Percentiles rank a stretch among this genome's conserved stretches.
phyloP scores from a whole-genome alignment of 2,888 invertebrate genomes.

The Aelia acuminata region DNA sequence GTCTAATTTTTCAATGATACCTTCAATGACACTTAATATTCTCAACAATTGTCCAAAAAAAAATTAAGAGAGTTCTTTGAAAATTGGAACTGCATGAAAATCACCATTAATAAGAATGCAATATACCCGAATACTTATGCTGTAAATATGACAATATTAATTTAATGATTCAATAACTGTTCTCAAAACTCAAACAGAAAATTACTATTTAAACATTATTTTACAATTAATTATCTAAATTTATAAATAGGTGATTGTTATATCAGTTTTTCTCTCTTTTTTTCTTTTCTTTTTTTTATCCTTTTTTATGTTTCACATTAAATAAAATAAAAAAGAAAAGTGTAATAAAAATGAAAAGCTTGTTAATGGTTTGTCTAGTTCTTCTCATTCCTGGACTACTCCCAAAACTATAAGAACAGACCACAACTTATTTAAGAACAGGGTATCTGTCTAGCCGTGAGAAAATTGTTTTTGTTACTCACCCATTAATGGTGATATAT shows the following conservation, averaged over 20 bases:
- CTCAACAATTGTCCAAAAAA: too few relatives aligned
- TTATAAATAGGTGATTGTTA: too few relatives aligned
- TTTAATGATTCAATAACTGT: neutral
- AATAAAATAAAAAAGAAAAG: neutral
- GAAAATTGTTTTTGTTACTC: neutral
- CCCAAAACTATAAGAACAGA: conserved; percentile 49
- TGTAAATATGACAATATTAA: too few relatives aligned
- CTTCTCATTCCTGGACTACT: conserved; percentile 5
- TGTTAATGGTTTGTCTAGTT: neutral
- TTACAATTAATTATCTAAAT: too few relatives aligned
- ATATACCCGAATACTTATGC: too few relatives aligned
- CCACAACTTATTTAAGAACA: conserved; percentile 18
- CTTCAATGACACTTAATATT: too few relatives aligned
- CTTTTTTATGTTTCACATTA: neutral
- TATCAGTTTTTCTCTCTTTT: too few relatives aligned
- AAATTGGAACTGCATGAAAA: too few relatives aligned
- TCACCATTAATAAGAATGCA: too few relatives aligned
- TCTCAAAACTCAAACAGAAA: neutral
- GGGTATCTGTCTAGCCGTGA: neutral
- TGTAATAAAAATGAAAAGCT: neutral
- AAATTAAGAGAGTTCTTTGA: too few relatives aligned
- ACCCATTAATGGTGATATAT: neutral
- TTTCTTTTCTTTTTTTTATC: neutral
- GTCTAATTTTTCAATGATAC: too few relatives aligned
- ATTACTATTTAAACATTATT: too few relatives aligned